A percentile compares a stretch with the other conserved stretches of the same genome.
Evolutionary conservation across 2,888 invertebrate genomes (phyloP).

Genomic region (Orchestes rusci): DNA sequence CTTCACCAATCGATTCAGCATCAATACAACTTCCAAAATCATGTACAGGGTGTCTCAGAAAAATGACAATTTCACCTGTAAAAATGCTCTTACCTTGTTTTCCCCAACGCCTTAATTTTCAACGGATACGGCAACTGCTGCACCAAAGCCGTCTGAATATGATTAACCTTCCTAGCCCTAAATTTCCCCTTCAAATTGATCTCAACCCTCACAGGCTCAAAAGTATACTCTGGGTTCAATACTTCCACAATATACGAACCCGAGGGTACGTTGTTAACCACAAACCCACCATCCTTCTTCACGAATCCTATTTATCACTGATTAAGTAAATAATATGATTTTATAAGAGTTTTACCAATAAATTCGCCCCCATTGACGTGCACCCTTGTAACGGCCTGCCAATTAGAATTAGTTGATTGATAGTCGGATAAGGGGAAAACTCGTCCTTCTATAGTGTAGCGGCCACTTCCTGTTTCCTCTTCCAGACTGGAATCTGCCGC

Average conservation of each 20-base stretch:
- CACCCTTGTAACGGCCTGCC: conserved; percentile 71
- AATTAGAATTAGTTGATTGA: conserved; percentile 50
- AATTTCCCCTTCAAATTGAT: conserved; percentile 97
- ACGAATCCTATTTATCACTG: conserved; percentile 50
- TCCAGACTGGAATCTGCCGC: conserved; percentile 28
- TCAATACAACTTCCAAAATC: no score
- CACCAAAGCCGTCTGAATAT: conserved; percentile 85
- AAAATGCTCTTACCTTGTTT: conserved; percentile 51
- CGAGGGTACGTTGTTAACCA: conserved; percentile 77
- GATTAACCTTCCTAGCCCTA: conserved; percentile 88
- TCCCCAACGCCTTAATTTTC: conserved; percentile 75
- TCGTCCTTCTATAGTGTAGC: conserved; percentile 74
- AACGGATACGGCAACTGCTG: conserved; percentile 90
- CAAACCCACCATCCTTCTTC: conserved; percentile 86
- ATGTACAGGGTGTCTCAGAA: no score
- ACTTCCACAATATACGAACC: conserved; percentile 95
- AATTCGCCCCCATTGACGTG: conserved; percentile 86
- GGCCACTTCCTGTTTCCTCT: conserved; percentile 45
- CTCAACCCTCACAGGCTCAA: conserved; percentile 93
- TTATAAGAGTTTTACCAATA: conserved; percentile 48
- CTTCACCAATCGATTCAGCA: no score
- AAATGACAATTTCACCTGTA: no score
- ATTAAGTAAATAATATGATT: not conserved
- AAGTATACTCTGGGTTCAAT: conserved; percentile 81
- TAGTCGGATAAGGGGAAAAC: conserved; percentile 62